Percentiles rank a stretch among this genome's conserved stretches.
Conservation (phyloP, 2,113 vertebrate genomes). For the Gallinago paraguaiae region DNA sequence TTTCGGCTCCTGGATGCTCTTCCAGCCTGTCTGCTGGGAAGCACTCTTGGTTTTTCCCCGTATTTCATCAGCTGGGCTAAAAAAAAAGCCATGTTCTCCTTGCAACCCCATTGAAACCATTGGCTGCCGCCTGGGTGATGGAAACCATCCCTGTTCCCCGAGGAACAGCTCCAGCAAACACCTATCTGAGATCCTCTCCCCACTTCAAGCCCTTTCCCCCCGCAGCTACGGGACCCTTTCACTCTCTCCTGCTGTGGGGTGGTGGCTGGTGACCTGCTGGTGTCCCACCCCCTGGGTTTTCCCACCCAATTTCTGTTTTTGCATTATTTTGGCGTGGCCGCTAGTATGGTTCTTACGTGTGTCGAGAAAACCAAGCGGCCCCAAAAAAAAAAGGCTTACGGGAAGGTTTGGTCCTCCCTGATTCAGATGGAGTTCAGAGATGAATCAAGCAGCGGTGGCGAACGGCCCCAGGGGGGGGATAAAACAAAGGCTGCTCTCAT, state of each 20-base stretch:
- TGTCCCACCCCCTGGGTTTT: rapidly evolving
- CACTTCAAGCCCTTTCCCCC: neutral
- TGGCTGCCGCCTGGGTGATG: rapidly evolving
- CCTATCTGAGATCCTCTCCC: neutral
- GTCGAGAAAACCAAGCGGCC: neutral
- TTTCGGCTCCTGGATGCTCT: neutral
- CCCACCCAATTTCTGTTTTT: neutral
- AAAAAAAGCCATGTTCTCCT: neutral
- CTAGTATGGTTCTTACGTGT: neutral
- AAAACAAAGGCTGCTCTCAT: neutral
- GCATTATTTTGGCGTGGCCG: rapidly evolving
- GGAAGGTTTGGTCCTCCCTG: neutral
- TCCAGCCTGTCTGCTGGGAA: neutral
- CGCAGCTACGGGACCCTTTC: neutral
- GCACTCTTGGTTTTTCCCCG: rapidly evolving
- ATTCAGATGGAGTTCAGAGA: neutral
- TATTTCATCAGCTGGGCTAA: neutral
- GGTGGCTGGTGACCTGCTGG: neutral
- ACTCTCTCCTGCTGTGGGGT: rapidly evolving
- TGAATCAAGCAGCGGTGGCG: neutral
- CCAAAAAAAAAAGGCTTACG: neutral
- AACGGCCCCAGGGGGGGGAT: neutral
- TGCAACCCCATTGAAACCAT: neutral
- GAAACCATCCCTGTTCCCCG: neutral
- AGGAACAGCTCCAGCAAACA: rapidly evolving